Evolutionary conservation across 2,797 vertebrate genomes (phyloP), one percentile per base, ranked within the genome.

Genomic region (Sebastes oblongus): DNA sequence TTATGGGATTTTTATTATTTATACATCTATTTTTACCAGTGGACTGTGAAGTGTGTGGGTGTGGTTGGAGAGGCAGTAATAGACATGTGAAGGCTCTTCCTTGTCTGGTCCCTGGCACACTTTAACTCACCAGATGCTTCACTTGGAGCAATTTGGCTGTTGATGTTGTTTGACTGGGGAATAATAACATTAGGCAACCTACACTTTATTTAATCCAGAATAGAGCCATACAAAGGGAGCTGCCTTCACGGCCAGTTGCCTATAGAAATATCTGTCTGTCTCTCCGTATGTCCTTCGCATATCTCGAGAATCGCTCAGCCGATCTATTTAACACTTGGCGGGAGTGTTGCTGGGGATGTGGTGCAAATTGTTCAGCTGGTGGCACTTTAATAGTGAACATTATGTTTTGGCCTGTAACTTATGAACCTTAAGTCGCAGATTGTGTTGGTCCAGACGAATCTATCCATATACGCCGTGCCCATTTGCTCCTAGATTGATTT

Each of bases 1-100:
- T 88, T 77, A 83, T 85, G 78, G 70, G 85, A 80, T 86, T 75
- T 83, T 80, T 78, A 66, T 82, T 88, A 81, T 86, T 86, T 84
- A 88, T 87, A 54, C 30, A 36, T 65, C 78, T 88, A 75, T 87
- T 89, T 87, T 84, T 74, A 81, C 80, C 86, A 36, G 82, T 66
- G 76, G 70, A 83, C 89, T 90, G 78, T 85, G 83, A 90, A 91
- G 83, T 83, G 81, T 87, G 83, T 84, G 83, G 86, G 91, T 75
- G 88, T 81, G 86, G 88, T 80, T 90, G 84, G 71, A 84, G 81
- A 72, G 76, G 84, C 76, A 72, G 87, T 86, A 75, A 20, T 77
- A 89, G 78, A 82, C 71, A 56, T 73, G 80, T 82, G 72, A 83
- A 84, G 86, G 75, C 81, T 81, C 74, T 66, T 78, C 64, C 27